Conservation (phyloP, 2,113 vertebrate species). For the Struthidea cinerea region DNA sequence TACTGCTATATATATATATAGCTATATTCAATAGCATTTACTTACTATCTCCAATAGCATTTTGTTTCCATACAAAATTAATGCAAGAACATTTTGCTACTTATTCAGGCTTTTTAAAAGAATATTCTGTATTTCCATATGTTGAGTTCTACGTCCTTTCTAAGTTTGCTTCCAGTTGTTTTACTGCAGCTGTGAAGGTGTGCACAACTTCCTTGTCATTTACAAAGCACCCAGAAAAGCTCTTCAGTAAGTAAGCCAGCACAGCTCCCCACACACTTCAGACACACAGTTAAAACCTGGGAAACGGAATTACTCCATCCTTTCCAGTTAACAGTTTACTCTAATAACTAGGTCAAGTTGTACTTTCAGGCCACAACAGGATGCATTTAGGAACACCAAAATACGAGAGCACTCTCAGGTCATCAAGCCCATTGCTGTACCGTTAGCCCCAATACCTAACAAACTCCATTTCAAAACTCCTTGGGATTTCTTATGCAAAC, state of each 20-base stretch:
- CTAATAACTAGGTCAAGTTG: not conserved
- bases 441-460: not conserved
- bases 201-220: not conserved
- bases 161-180: not conserved
- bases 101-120: not conserved
- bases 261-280: not conserved
- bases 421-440: not conserved
- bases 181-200: not conserved
- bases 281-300: not conserved
- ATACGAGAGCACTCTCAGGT: not conserved
- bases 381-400: not conserved
- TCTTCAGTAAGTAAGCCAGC: not conserved
- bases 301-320: not conserved
- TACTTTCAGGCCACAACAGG: not conserved
- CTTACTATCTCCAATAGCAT: not conserved
- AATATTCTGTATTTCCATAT: not conserved
- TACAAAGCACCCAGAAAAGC: not conserved
- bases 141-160: not conserved
- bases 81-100: not conserved
- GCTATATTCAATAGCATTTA: not conserved
- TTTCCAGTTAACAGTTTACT: not conserved
- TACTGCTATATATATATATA: not conserved
- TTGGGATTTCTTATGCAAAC: not conserved
- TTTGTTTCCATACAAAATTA: not conserved
- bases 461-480: not conserved